Conservation (phyloP, 2,888 invertebrate species). For the Hedychridium roseum region DNA sequence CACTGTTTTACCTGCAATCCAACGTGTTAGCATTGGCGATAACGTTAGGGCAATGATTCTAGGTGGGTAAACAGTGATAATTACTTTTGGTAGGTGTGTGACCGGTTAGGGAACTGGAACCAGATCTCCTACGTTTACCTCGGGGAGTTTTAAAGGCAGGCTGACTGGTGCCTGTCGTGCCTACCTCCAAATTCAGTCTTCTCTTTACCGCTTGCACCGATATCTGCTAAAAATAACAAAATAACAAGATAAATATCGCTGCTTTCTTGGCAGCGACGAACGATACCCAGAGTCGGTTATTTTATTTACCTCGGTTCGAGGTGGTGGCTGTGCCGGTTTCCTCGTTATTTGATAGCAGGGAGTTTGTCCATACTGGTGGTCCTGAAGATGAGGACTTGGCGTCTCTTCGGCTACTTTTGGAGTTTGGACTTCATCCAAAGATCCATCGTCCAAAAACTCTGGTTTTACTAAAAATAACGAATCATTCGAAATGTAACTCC, state of each 20-base stretch:
- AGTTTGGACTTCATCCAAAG: slow-evolving; percentile 56
- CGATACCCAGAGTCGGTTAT: neutral
- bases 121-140: slow-evolving; percentile 62
- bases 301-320: slow-evolving; percentile 56
- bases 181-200: slow-evolving; percentile 77
- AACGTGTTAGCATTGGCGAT: slow-evolving; percentile 29
- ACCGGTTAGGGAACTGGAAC: slow-evolving; percentile 56
- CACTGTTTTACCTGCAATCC: slow-evolving; percentile 58
- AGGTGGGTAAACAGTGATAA: slow-evolving; percentile 3
- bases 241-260: too few species aligned
- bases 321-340: slow-evolving; percentile 57
- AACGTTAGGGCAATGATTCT: neutral
- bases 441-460: slow-evolving; percentile 58
- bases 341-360: slow-evolving; percentile 66
- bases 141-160: slow-evolving; percentile 67
- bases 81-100: slow-evolving; percentile 63
- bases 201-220: slow-evolving; percentile 78
- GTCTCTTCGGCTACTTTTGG: slow-evolving; percentile 63
- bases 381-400: slow-evolving; percentile 80
- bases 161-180: slow-evolving; percentile 68
- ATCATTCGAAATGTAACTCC: neutral
- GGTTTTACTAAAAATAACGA: slow-evolving; percentile 58
- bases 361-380: slow-evolving; percentile 88
- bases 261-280: too few species aligned
- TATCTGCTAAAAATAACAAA: slow-evolving; percentile 39